Percentiles rank a stretch among this genome's conserved stretches.
Conservation (phyloP, 2,888 invertebrate species). For the Epistrophe eligans region DNA sequence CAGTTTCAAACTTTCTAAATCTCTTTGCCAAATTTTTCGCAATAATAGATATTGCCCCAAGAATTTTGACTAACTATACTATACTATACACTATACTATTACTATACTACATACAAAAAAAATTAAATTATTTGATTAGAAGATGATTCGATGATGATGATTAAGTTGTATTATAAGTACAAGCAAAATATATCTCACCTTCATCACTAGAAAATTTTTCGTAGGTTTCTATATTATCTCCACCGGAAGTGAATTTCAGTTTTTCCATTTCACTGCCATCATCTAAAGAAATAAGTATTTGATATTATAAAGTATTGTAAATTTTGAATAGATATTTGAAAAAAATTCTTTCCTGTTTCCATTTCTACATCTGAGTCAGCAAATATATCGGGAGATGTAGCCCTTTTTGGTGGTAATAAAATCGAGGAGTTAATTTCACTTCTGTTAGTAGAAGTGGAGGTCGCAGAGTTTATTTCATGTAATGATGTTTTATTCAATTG, state of each 20-base stretch:
- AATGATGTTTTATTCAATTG: background rate
- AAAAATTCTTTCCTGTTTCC: slow-evolving; percentile 45
- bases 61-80: too few species aligned
- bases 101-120: too few species aligned
- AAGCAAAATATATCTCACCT: slow-evolving; percentile 76
- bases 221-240: slow-evolving; percentile 76
- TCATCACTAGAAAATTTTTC: slow-evolving; percentile 82
- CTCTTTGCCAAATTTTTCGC: too few species aligned
- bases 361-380: slow-evolving; percentile 81
- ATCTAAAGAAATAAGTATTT: slow-evolving; percentile 17
- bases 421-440: background rate
- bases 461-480: background rate
- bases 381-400: slow-evolving; percentile 82
- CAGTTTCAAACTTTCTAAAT: too few species aligned
- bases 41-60: too few species aligned
- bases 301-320: background rate
- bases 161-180: background rate
- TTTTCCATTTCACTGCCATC: slow-evolving; percentile 17
- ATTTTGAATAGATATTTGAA: background rate
- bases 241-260: slow-evolving; percentile 6
- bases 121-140: too few species aligned
- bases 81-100: too few species aligned
- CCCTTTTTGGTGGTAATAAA: slow-evolving; percentile 63
- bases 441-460: background rate
- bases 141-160: too few species aligned